Evolutionary conservation across 2,113 vertebrate species (phyloP).

Genomic region (Anarrhichthys ocellatus): DNA sequence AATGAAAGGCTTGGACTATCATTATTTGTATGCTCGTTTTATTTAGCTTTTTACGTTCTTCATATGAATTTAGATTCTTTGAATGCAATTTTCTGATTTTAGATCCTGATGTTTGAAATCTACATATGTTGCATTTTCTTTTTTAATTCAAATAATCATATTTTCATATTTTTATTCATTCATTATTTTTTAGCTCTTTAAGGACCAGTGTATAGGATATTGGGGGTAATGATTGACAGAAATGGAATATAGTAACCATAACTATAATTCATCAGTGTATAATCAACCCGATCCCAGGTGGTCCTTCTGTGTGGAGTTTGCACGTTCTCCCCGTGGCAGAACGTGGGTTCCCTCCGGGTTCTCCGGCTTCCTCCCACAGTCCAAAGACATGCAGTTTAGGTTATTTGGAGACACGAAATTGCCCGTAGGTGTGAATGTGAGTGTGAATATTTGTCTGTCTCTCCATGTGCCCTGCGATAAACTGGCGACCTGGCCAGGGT

Average conservation of each 20-base stretch:
- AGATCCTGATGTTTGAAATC: background rate
- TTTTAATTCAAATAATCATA: background rate
- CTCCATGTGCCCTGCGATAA: too few species aligned
- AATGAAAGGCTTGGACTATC: background rate
- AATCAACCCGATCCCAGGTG: background rate
- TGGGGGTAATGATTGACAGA: background rate
- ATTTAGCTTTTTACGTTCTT: background rate
- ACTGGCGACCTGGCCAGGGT: too few species aligned
- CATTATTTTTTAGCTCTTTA: background rate
- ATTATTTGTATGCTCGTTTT: background rate
- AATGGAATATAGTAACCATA: background rate
- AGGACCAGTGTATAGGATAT: background rate
- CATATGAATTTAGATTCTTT: background rate
- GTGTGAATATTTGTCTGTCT: too few species aligned
- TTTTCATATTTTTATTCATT: background rate
- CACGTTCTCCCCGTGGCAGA: too few species aligned
- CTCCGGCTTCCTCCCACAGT: too few species aligned
- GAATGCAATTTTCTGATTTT: background rate
- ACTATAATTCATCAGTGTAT: background rate
- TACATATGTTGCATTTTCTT: background rate
- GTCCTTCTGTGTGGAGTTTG: too few species aligned
- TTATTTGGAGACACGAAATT: too few species aligned
- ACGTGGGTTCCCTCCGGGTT: too few species aligned
- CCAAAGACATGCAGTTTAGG: too few species aligned
- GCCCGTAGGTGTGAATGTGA: too few species aligned